Percentiles rank a stretch among this genome's conserved stretches.
These are phyloP conservation scores for Chiridota heheva DNA, from an alignment of 35 echinoderm and acorn worm genomes.

Conservation along the genomic window DNA sequence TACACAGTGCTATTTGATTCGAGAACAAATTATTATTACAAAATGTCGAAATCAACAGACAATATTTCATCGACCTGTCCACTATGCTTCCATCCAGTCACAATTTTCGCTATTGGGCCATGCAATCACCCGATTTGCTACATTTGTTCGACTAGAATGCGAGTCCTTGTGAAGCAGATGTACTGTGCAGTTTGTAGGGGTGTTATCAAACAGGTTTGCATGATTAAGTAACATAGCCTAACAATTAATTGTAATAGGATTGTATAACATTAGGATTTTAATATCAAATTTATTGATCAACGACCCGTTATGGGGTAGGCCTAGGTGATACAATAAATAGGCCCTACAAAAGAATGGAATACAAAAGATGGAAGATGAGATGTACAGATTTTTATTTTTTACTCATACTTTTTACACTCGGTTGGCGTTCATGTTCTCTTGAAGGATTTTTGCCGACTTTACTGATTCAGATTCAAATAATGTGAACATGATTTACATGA, in stretches of 20 bases:
- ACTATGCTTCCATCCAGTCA: conserved; percentile 66
- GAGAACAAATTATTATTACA: too few species aligned
- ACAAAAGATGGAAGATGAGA: too few species aligned
- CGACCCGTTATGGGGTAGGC: not conserved
- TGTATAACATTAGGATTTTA: not conserved
- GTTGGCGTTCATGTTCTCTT: too few species aligned
- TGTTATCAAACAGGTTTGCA: conserved; percentile 64
- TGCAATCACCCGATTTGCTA: conserved; percentile 80
- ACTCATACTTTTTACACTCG: too few species aligned
- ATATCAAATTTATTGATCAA: not conserved
- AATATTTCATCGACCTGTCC: conserved; percentile 78
- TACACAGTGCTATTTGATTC: too few species aligned
- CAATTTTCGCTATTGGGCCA: conserved; percentile 62
- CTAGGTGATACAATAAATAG: too few species aligned
- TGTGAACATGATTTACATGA: too few species aligned
- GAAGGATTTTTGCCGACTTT: too few species aligned
- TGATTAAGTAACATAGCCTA: not conserved
- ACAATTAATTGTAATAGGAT: not conserved
- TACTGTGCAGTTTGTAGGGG: conserved; percentile 81
- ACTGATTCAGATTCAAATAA: too few species aligned
- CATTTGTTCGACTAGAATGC: conserved; percentile 80
- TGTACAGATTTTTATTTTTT: too few species aligned
- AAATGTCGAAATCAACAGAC: conserved; percentile 90
- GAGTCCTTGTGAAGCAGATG: conserved; percentile 66
- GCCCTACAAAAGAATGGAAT: not conserved